Conservation (phyloP, 1,140 invertebrate species). For the Neodiprion virginianus region DNA sequence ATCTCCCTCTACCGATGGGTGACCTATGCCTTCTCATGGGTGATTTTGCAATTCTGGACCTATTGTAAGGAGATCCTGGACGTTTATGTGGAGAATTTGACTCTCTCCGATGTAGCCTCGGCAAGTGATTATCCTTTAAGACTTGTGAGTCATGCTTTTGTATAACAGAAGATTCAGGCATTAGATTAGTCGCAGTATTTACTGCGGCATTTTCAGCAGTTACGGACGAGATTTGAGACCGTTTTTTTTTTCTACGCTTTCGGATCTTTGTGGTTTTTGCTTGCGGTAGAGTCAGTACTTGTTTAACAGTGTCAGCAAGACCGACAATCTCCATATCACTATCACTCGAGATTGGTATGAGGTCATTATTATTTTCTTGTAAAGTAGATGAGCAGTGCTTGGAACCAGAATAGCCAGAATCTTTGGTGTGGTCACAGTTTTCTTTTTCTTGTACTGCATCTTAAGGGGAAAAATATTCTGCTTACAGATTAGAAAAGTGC, state of each 20-base stretch:
- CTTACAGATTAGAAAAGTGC: conserved; percentile 44
- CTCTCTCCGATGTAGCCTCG: conserved; percentile 31
- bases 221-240: conserved; percentile 30
- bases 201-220: not conserved
- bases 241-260: conserved; percentile 46
- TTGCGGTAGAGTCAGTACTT: conserved; percentile 15
- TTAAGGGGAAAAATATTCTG: conserved; percentile 52
- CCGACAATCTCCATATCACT: conserved; percentile 57
- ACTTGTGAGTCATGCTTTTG: not conserved
- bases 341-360: conserved; percentile 58
- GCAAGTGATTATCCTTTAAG: conserved; percentile 19
- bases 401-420: conserved; percentile 31
- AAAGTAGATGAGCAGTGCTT: conserved; percentile 39
- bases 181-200: not conserved
- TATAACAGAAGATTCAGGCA: not conserved
- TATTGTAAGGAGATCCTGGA: conserved; percentile 17
- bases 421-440: conserved; percentile 49
- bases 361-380: conserved; percentile 50
- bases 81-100: conserved; percentile 31
- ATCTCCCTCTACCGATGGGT: conserved; percentile 5
- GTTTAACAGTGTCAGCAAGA: conserved; percentile 36
- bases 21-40: conserved; percentile 36
- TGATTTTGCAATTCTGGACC: conserved; percentile 25
- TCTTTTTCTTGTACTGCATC: conserved; percentile 58
- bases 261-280: conserved; percentile 26